Evolutionary conservation across 2,888 invertebrate genomes (phyloP).

Genomic region (Agriotes lineatus): DNA sequence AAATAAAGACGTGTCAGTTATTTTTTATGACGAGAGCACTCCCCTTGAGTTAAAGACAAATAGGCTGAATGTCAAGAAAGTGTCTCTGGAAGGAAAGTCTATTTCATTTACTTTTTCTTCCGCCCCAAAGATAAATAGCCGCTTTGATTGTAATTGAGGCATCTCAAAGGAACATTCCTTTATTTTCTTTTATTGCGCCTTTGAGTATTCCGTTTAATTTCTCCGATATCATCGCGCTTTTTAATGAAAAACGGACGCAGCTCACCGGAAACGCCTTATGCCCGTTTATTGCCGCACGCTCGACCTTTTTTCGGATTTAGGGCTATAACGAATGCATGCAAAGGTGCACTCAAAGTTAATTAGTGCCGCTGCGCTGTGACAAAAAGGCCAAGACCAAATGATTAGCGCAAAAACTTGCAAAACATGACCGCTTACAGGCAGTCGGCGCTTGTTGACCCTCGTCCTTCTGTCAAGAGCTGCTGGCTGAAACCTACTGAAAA

Average conservation of each 20-base stretch:
- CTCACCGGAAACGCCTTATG: too few species aligned
- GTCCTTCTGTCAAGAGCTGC: conserved; percentile 26
- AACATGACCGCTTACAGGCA: conserved; percentile 19
- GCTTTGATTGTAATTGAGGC: conserved; percentile 35
- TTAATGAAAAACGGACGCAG: background rate
- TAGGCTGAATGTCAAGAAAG: conserved; percentile 29
- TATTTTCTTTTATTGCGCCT: conserved; percentile 25
- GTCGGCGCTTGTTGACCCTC: conserved; percentile 30
- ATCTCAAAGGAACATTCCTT: conserved; percentile 19
- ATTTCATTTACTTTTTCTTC: conserved; percentile 32
- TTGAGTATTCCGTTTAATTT: conserved; percentile 14
- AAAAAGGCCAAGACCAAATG: conserved; percentile 11
- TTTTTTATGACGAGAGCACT: conserved; percentile 26
- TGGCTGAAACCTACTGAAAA: conserved; percentile 29
- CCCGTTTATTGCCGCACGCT: too few species aligned
- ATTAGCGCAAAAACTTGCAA: conserved; percentile 28
- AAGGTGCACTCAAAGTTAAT: background rate
- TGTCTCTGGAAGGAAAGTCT: conserved; percentile 25
- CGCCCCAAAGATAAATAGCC: conserved; percentile 32
- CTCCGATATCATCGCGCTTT: background rate
- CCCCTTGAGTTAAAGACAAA: conserved; percentile 31
- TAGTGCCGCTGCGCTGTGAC: background rate
- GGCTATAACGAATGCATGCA: too few species aligned
- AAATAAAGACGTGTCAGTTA: conserved; percentile 24
- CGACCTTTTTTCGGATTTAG: too few species aligned